Percentiles rank a stretch among this genome's conserved stretches.
Evolutionary conservation across 2,113 vertebrate species (phyloP).

Genomic region (Daphoenositta chrysoptera): DNA sequence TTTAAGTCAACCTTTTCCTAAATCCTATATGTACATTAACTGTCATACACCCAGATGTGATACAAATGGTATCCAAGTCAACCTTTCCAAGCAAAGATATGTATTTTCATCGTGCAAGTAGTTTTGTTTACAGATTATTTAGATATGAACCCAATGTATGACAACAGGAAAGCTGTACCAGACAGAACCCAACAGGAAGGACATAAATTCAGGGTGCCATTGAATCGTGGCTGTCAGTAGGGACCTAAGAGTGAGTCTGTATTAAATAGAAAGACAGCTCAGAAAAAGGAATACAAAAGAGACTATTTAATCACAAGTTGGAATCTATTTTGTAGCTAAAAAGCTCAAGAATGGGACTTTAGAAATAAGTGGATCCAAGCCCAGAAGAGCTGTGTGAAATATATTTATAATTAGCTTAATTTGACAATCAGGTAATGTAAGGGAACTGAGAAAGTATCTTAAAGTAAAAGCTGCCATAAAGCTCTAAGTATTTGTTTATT

Average conservation of each 20-base stretch:
- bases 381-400: neutral
- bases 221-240: neutral
- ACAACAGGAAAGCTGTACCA: neutral
- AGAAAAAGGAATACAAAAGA: neutral
- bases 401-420: neutral
- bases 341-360: neutral
- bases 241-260: neutral
- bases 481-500: neutral
- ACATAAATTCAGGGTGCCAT: neutral
- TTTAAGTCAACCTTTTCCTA: neutral
- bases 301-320: neutral
- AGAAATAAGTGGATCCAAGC: neutral
- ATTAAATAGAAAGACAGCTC: neutral
- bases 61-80: neutral
- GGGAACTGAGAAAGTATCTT: neutral
- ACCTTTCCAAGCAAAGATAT: neutral
- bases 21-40: fast-evolving
- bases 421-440: neutral
- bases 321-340: neutral
- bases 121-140: neutral
- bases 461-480: neutral
- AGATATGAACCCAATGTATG: neutral
- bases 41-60: neutral
- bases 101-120: neutral
- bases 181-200: neutral